These are phyloP conservation scores for Pentalonia nigronervosa DNA, from an alignment of 1,140 invertebrate species.

Conservation along the genomic window DNA sequence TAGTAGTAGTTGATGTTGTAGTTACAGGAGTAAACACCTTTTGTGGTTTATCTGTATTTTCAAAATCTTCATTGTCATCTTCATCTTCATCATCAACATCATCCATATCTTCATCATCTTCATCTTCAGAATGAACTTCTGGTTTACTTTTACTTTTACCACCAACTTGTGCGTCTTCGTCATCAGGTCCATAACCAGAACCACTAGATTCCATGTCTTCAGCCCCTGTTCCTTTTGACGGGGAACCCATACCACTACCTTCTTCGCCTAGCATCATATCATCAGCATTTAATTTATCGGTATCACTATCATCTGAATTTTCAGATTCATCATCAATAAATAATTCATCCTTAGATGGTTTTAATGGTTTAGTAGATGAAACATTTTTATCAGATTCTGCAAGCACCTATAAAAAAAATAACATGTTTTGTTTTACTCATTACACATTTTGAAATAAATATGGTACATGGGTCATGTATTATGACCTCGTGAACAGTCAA, in stretches of 20 bases:
- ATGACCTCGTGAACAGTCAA: background rate
- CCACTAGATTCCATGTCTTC: conserved; percentile 73
- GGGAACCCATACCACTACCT: conserved; percentile 33
- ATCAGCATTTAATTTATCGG: conserved; percentile 24
- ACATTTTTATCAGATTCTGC: conserved; percentile 22
- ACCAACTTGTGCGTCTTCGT: conserved; percentile 69
- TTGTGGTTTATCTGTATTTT: background rate
- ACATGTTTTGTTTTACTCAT: background rate
- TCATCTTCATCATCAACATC: conserved; percentile 39
- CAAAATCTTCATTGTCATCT: conserved; percentile 39
- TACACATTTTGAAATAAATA: background rate
- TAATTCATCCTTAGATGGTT: conserved; percentile 16
- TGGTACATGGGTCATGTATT: background rate
- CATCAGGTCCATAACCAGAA: conserved; percentile 74
- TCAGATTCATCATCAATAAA: conserved; percentile 49
- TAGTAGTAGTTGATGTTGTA: conserved; percentile 28
- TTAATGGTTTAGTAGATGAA: conserved; percentile 15
- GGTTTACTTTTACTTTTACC: conserved; percentile 59
- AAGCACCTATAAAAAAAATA: conserved; percentile 22
- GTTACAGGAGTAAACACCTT: conserved; percentile 10
- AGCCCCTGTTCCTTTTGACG: conserved; percentile 38
- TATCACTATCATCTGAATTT: conserved; percentile 19
- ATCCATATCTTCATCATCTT: conserved; percentile 37
- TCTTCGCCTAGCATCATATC: conserved; percentile 47
- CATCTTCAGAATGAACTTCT: background rate